Base-by-base conservation (phyloP, 2,888 invertebrate genomes). In the Drosophila phalerata region DNA sequence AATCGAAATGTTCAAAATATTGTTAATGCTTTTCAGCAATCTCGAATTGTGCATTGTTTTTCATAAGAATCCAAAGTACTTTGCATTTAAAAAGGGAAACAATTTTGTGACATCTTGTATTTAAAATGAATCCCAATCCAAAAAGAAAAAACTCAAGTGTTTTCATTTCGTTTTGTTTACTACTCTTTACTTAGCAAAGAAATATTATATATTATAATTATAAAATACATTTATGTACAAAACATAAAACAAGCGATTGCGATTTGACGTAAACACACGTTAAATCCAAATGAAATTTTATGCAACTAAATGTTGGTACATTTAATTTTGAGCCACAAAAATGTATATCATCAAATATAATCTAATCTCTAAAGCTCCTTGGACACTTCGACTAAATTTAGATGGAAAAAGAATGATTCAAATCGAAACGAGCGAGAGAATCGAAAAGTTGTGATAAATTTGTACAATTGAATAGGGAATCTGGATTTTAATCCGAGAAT, bases 201-300 rank as follows among this genome's bases (percentile, higher is more conserved):
- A 69, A 69, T 49, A 60, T 64, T 55, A 61, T 55, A 61, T 51
- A 37, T 47, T 58, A 60, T 62, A 61, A 60, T 62, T 63, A 77
- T 69, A 77, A 75, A 67, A 73, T 78, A 83, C 56, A 76, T 63
- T 61, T 81, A 81, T 81, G 66, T 81, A 81, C 81, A 81, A 76
- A 81, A 84, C 60, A 68, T 63, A 71, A 61, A 77, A 62, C 52
- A 55, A 69, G 70, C 77, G 58, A 47, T 64, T 40, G 10, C 37
- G 34, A 49, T 49, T 51, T 38, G 19, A 48, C 11, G 42, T 42
- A 42, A 42, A 42, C 19, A 42, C 42, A 19, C 19, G 19, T 11
- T 13, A 13, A 43, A 43, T 43, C 22, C 13, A 22, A 43, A 43
- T 43, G 13, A 22, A 43, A 43, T 43, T 55, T 52, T 11, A 45